Percentiles rank a stretch among this genome's conserved stretches.
These are phyloP conservation scores for Podocnemis expansa DNA, from an alignment of 2,113 vertebrate genomes.

Conservation along the genomic window DNA sequence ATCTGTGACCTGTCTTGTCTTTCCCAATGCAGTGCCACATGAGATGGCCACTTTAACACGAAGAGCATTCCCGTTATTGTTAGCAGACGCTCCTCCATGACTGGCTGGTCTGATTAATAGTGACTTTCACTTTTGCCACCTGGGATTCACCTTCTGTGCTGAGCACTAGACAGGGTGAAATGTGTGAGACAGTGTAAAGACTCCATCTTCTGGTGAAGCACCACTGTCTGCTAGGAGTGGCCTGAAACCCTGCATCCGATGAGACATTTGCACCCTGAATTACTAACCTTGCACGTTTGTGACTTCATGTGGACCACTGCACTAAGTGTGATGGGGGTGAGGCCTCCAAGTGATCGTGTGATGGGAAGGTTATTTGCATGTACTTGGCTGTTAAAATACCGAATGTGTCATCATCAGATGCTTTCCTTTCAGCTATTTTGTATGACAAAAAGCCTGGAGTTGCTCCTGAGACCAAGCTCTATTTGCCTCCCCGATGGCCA, in stretches of 20 bases:
- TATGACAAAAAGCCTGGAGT: neutral
- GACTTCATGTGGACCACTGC: neutral
- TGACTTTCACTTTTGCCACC: neutral
- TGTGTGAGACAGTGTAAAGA: neutral
- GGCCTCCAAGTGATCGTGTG: neutral
- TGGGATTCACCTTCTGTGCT: neutral
- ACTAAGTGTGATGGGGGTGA: slow-evolving; percentile 43
- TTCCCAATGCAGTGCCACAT: neutral
- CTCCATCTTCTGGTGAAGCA: neutral
- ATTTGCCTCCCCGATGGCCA: slow-evolving; percentile 15
- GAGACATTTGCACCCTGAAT: neutral
- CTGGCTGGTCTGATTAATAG: slow-evolving; percentile 5
- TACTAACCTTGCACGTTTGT: slow-evolving; percentile 69
- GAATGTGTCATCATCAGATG: neutral
- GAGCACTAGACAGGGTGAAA: neutral
- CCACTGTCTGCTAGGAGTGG: neutral
- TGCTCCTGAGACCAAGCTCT: neutral
- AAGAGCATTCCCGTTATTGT: neutral
- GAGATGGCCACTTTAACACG: slow-evolving; percentile 63
- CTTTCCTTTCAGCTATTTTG: neutral
- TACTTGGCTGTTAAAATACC: slow-evolving; percentile 18
- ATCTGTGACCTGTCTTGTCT: neutral
- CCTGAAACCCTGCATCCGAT: slow-evolving; percentile 23
- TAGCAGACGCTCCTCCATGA: slow-evolving; percentile 26
- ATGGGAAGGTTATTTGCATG: slow-evolving; percentile 28